These are phyloP conservation scores for Notodromas monacha DNA, from an alignment of 2,888 invertebrate species.

Conservation along the genomic window DNA sequence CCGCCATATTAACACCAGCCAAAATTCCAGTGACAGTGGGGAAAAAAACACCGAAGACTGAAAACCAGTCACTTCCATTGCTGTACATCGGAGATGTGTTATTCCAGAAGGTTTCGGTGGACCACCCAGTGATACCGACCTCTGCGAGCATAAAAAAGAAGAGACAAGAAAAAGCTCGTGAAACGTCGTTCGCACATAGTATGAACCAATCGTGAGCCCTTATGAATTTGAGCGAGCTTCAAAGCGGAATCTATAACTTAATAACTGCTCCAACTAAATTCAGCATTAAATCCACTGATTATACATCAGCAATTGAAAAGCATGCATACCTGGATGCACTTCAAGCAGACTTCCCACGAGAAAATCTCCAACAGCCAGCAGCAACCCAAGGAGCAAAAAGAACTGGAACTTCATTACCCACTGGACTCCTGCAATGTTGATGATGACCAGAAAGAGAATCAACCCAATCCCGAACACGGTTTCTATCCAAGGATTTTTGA, in stretches of 20 bases:
- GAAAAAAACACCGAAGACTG: conserved; percentile 85
- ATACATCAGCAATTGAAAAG: too few species aligned
- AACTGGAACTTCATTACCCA: conserved; percentile 92
- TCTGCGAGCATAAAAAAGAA: conserved; percentile 18
- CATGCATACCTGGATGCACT: too few species aligned
- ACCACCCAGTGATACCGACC: conserved; percentile 57
- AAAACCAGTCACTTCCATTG: conserved; percentile 61
- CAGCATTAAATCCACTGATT: too few species aligned
- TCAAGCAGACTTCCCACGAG: conserved; percentile 66
- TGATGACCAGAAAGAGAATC: conserved; percentile 47
- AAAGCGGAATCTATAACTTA: too few species aligned
- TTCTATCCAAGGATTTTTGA: conserved; percentile 29
- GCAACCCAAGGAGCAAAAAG: conserved; percentile 43
- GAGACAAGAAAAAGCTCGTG: background rate
- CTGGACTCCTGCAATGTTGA: conserved; percentile 83
- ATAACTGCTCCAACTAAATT: too few species aligned
- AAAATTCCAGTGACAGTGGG: conserved; percentile 86
- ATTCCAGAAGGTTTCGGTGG: conserved; percentile 35
- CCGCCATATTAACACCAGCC: conserved; percentile 94
- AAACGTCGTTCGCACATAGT: too few species aligned
- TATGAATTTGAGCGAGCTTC: too few species aligned
- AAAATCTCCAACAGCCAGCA: conserved; percentile 67
- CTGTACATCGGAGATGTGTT: conserved; percentile 49
- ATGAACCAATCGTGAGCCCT: too few species aligned
- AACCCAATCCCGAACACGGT: conserved; percentile 58